These are phyloP conservation scores for Pterobdella sp. DNA, from an alignment of 2,888 invertebrate genomes.

Conservation along the genomic window DNA sequence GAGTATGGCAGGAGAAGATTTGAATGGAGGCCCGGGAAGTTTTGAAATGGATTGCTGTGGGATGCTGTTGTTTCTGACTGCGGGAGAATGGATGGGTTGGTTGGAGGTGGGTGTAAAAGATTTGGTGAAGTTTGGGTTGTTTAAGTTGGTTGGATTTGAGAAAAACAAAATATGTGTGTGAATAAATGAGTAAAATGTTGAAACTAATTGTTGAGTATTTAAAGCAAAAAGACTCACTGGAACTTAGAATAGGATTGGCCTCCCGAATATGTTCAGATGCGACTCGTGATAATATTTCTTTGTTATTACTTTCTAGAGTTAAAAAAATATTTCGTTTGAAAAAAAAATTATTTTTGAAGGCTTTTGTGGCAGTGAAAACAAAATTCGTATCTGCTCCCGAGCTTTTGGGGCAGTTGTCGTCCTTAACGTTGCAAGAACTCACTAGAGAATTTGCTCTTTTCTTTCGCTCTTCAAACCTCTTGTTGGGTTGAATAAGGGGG, in stretches of 20 bases:
- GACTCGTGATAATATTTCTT: constrained; percentile 13
- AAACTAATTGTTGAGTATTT: too few species aligned
- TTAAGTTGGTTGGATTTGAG: not conserved
- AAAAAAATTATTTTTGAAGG: not conserved
- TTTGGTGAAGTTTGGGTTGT: not conserved
- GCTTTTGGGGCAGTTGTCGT: not conserved
- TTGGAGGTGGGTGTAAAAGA: not conserved
- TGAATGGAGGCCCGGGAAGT: constrained; percentile 21
- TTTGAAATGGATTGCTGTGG: constrained; percentile 15
- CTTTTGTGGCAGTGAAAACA: not conserved
- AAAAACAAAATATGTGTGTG: not conserved
- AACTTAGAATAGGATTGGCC: not conserved
- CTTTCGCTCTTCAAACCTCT: not conserved
- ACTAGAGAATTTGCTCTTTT: constrained; percentile 25
- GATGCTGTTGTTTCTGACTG: constrained; percentile 22
- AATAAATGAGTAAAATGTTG: not conserved
- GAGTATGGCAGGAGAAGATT: constrained; percentile 23
- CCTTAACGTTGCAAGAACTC: not conserved
- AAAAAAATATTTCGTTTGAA: constrained; percentile 17
- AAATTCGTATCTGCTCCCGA: not conserved
- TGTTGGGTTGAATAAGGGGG: not conserved
- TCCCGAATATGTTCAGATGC: not conserved
- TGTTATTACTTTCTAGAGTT: constrained; percentile 8
- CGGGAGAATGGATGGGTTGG: too few species aligned
- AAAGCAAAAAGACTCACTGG: not conserved